A percentile compares a stretch with the other conserved stretches of the same genome.
These are phyloP conservation scores for Hypercompe scribonia DNA, from an alignment of 2,888 invertebrate genomes.

Conservation along the genomic window DNA sequence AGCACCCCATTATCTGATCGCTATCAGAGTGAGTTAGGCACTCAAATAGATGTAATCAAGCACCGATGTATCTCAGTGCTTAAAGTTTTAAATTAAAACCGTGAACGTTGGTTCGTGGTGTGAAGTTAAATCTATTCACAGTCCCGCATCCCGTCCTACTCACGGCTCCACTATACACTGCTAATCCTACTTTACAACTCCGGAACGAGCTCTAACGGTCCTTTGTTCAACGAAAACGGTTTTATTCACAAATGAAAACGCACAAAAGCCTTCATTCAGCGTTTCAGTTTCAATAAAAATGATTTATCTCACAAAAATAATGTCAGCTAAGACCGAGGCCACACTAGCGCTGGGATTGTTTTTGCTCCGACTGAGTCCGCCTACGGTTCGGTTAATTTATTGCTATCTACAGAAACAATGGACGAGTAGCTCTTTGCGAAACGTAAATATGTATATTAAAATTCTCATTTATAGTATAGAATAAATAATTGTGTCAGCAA, in stretches of 20 bases:
- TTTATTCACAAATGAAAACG: slow-evolving; percentile 29
- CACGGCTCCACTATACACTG: slow-evolving; percentile 11
- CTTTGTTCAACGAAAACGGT: slow-evolving; percentile 22
- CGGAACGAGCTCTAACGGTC: slow-evolving; percentile 7
- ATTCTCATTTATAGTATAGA: not conserved
- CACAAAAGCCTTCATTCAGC: slow-evolving; percentile 23
- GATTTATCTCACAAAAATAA: slow-evolving; percentile 25
- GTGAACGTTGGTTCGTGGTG: not conserved
- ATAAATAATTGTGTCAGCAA: not conserved
- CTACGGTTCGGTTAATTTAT: slow-evolving; percentile 3
- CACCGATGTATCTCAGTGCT: not conserved
- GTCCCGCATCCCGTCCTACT: too few species aligned
- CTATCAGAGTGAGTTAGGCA: not conserved
- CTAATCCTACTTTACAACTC: slow-evolving; percentile 15
- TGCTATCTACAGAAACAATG: slow-evolving; percentile 1
- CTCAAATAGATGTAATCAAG: not conserved
- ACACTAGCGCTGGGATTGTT: not conserved
- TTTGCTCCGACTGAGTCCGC: not conserved
- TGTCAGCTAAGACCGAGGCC: slow-evolving; percentile 7
- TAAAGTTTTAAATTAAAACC: not conserved
- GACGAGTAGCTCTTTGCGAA: not conserved
- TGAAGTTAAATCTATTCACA: not conserved
- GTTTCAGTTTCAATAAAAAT: slow-evolving; percentile 24
- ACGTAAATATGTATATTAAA: not conserved
- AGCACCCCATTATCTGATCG: too few species aligned